A percentile compares a stretch with the other conserved stretches of the same genome.
These are phyloP conservation scores for Drosophila hamatofila DNA, from an alignment of 2,888 invertebrate genomes.

Conservation along the genomic window DNA sequence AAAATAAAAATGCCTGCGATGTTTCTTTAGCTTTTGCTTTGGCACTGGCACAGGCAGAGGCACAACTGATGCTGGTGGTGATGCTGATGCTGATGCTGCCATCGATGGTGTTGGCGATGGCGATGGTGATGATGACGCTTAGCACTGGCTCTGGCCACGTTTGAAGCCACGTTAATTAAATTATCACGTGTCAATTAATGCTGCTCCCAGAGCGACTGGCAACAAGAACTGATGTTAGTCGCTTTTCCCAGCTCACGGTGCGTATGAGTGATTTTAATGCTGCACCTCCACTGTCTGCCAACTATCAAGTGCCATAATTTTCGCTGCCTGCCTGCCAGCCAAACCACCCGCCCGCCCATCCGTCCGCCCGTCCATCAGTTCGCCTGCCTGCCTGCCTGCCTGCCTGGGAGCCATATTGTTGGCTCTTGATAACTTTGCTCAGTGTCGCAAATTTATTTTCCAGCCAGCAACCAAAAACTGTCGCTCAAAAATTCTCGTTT, in stretches of 20 bases:
- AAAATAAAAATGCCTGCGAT: constrained; percentile 16
- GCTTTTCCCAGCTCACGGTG: constrained; percentile 39
- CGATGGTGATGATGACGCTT: constrained; percentile 40
- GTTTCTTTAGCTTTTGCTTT: constrained; percentile 45
- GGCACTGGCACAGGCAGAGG: not conserved
- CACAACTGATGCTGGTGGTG: not conserved
- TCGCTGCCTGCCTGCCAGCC: constrained; percentile 23
- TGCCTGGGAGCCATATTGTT: constrained; percentile 39
- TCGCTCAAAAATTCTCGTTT: constrained; percentile 66
- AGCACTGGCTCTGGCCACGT: constrained; percentile 63
- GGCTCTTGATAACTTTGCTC: constrained; percentile 44
- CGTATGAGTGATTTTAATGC: constrained; percentile 68
- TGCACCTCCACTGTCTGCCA: constrained; percentile 36
- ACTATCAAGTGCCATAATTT: constrained; percentile 65
- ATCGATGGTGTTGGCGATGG: constrained; percentile 49
- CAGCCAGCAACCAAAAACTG: constrained; percentile 51
- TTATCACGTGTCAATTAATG: constrained; percentile 79
- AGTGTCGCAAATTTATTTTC: constrained; percentile 41
- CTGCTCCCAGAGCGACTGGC: constrained; percentile 53
- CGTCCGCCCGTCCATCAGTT: not conserved
- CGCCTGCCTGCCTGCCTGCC: constrained; percentile 15
- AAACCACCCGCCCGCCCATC: constrained; percentile 1
- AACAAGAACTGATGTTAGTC: constrained; percentile 37
- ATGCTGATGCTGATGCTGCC: constrained; percentile 14
- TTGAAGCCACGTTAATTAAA: constrained; percentile 76